Base-by-base conservation (phyloP, 1,140 invertebrate species). In the Drosophila parvula region DNA sequence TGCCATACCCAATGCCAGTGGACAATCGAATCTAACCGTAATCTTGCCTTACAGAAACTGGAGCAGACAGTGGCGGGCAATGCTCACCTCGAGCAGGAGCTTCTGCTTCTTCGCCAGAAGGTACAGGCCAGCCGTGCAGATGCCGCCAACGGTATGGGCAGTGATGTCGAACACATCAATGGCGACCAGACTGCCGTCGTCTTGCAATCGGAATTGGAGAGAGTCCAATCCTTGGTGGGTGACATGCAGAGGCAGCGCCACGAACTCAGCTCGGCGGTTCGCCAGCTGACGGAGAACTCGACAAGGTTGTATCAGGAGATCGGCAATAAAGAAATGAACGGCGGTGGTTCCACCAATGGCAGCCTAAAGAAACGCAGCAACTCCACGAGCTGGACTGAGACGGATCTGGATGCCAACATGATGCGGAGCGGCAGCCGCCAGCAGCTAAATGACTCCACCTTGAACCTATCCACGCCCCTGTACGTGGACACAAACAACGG, bases 31-130 rank as follows among this genome's bases (percentile, higher is more conserved):
- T 51, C 50, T 65, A 41, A 45, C 12, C n/a, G 0, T 41, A 43
- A 57, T 70, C 73, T 45, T 63, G 11, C 40, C 10, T 91, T 92
- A 18, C 92, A 97, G 96, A 97, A 97, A 95, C 92, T 98, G 62
- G 97, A 98, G 92, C 97, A 97, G 90, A 97, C 96, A 1, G 96
- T 97, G 14, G 96, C 96, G 1, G 97, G 97, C 68, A 98, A 98
- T 92, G 96, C 96, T 10, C 94, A 96, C 9, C 91, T 98, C 36
- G 97, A 98, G 92, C 96, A 97, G 78, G 97, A 98, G 90, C 92
- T 98, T 65, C 94, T 97, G 27, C 94, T 97, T 18, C 92, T 98
- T 27, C 94, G 97, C 8, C 96, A 97, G 79, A 97, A 97, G 92
- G 93, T 98, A 28, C 96, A 97, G 84, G 94, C 95, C 12, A 94